Conservation (phyloP, 35 echinoderm and acorn worm species). For the Acanthaster planci region DNA sequence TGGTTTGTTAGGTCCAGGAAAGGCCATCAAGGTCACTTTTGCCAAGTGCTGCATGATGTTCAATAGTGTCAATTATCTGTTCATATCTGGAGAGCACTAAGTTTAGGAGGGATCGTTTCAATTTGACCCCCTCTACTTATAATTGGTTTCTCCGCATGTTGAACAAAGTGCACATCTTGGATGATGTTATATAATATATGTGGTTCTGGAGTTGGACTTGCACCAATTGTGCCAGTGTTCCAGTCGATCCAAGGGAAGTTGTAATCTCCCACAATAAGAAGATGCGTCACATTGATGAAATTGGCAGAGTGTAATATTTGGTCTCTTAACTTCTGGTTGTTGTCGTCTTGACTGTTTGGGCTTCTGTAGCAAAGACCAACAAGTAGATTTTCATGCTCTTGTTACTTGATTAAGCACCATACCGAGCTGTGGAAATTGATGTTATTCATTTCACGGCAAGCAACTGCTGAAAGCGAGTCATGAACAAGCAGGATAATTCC, state of each 20-base stretch:
- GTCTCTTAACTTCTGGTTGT: slow-evolving; percentile 6
- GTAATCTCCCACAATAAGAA: not conserved
- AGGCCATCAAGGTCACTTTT: slow-evolving; percentile 22
- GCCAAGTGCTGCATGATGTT: not conserved
- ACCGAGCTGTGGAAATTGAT: not conserved
- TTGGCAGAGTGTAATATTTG: not conserved
- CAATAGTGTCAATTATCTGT: not conserved
- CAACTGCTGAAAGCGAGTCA: not conserved
- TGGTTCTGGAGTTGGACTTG: not conserved
- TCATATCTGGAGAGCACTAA: slow-evolving; percentile 7
- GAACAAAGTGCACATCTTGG: slow-evolving; percentile 1
- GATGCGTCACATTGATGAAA: not conserved
- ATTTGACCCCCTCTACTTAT: not conserved
- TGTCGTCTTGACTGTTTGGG: slow-evolving; percentile 7
- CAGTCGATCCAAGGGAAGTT: slow-evolving; percentile 22
- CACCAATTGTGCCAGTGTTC: not conserved
- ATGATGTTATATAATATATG: slow-evolving; percentile 1
- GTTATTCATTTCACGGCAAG: not conserved
- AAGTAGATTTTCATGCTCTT: not conserved
- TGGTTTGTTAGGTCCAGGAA: too few species aligned
- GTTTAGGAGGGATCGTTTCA: not conserved
- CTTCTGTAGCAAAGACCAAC: not conserved
- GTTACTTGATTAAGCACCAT: not conserved
- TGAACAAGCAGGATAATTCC: not conserved
- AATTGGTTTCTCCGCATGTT: not conserved